These are phyloP conservation scores for Acronicta aceris DNA, from an alignment of 2,888 invertebrate species.

Conservation along the genomic window DNA sequence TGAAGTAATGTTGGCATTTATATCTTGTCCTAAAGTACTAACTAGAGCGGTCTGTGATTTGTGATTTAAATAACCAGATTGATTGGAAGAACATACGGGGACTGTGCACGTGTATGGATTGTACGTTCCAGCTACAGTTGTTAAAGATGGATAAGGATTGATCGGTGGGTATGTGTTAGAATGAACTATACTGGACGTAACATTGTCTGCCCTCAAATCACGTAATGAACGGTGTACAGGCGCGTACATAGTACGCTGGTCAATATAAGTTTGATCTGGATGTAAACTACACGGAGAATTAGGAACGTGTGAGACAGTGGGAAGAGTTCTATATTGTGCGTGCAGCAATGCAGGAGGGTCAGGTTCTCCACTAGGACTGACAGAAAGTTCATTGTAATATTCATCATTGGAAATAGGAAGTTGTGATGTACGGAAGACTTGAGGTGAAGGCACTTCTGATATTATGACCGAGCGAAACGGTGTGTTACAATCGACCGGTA, in stretches of 20 bases:
- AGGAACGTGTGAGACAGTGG: slow-evolving; percentile 84
- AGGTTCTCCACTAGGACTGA: slow-evolving; percentile 77
- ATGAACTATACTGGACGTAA: slow-evolving; percentile 78
- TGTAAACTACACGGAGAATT: slow-evolving; percentile 85
- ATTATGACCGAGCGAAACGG: slow-evolving; percentile 69
- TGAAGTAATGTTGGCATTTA: slow-evolving; percentile 79
- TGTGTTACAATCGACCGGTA: slow-evolving; percentile 52
- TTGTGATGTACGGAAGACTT: slow-evolving; percentile 76
- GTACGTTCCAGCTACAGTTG: slow-evolving; percentile 85
- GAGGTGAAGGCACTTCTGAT: slow-evolving; percentile 78
- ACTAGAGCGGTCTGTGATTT: slow-evolving; percentile 70
- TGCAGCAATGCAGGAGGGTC: slow-evolving; percentile 81
- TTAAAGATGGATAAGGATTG: slow-evolving; percentile 83
- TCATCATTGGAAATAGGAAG: slow-evolving; percentile 68
- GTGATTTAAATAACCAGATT: slow-evolving; percentile 63
- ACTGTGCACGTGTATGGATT: slow-evolving; percentile 83
- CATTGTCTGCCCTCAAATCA: slow-evolving; percentile 75
- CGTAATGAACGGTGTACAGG: slow-evolving; percentile 74
- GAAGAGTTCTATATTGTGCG: slow-evolving; percentile 82
- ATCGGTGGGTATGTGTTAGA: slow-evolving; percentile 84
- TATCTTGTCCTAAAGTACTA: slow-evolving; percentile 75
- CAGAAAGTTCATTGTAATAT: slow-evolving; percentile 75
- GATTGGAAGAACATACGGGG: slow-evolving; percentile 73
- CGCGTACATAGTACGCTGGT: slow-evolving; percentile 62
- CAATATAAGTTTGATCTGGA: slow-evolving; percentile 76